A percentile compares a stretch with the other conserved stretches of the same genome.
Conservation (phyloP, 2,888 invertebrate species). For the Adineta ricciae region DNA sequence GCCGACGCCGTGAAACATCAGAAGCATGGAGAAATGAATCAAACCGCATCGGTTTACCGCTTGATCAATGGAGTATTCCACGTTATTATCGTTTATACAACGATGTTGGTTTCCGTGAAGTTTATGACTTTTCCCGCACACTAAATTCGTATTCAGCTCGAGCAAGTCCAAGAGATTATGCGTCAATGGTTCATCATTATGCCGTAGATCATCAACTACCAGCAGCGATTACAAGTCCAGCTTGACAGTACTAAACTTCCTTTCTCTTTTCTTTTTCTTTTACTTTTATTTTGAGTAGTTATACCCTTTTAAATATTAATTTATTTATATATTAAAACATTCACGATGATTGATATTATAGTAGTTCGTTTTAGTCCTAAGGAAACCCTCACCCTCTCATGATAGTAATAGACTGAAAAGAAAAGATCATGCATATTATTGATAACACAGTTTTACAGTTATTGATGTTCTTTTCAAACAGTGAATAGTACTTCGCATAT, state of each 20-base stretch:
- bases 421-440: too few species aligned
- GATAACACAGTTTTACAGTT: too few species aligned
- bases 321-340: neutral
- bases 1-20: neutral
- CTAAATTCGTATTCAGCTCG: neutral
- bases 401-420: too few species aligned
- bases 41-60: neutral
- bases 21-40: neutral
- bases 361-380: too few species aligned
- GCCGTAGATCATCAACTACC: neutral
- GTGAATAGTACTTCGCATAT: too few species aligned
- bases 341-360: too few species aligned
- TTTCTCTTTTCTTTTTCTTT: neutral
- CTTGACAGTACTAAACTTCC: neutral
- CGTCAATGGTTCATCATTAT: neutral
- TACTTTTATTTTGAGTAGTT: neutral
- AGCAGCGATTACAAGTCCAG: neutral
- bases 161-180: neutral
- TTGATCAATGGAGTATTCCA: conserved; percentile 10
- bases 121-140: neutral
- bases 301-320: neutral
- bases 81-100: conserved; percentile 20
- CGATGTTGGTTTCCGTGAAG: conserved; percentile 2
- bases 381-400: too few species aligned
- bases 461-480: too few species aligned